phyloP scores from a whole-genome alignment of 1,140 invertebrate species.

The Cotesia glomerata region DNA sequence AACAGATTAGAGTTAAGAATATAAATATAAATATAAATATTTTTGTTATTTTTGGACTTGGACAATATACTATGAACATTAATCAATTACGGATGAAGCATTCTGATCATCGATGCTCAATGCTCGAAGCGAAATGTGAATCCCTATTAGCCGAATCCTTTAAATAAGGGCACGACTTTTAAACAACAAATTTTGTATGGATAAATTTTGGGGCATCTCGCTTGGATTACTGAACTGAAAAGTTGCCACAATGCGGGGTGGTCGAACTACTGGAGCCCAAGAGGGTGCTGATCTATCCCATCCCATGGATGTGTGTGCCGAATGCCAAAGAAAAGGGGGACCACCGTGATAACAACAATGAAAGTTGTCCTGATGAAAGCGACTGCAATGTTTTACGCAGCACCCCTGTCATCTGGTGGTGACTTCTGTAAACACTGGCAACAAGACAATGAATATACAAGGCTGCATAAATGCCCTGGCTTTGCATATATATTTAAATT shows the following conservation, averaged over 20 bases:
- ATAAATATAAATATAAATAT: neutral
- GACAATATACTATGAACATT: neutral
- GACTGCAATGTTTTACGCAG: constrained; percentile 38
- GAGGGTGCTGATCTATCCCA: constrained; percentile 30
- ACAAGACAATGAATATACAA: constrained; percentile 4
- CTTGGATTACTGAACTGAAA: constrained; percentile 39
- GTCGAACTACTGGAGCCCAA: constrained; percentile 19
- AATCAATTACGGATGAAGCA: neutral
- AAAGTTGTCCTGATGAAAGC: constrained; percentile 53
- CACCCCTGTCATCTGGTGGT: constrained; percentile 59
- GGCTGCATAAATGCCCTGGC: no score
- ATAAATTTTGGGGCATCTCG: constrained; percentile 16
- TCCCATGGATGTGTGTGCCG: neutral
- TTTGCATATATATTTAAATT: no score
- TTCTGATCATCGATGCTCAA: no score
- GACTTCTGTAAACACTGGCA: constrained; percentile 59
- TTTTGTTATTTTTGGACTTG: no score
- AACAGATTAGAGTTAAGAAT: neutral
- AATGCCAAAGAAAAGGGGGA: constrained; percentile 27
- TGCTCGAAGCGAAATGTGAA: neutral
- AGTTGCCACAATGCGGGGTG: constrained; percentile 25
- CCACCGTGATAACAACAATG: constrained; percentile 40
- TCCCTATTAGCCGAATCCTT: constrained; percentile 13
- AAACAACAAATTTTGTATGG: neutral
- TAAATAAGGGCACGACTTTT: neutral